phyloP scores from a whole-genome alignment of 2,113 vertebrate species.

The Salvelinus namaycush region DNA sequence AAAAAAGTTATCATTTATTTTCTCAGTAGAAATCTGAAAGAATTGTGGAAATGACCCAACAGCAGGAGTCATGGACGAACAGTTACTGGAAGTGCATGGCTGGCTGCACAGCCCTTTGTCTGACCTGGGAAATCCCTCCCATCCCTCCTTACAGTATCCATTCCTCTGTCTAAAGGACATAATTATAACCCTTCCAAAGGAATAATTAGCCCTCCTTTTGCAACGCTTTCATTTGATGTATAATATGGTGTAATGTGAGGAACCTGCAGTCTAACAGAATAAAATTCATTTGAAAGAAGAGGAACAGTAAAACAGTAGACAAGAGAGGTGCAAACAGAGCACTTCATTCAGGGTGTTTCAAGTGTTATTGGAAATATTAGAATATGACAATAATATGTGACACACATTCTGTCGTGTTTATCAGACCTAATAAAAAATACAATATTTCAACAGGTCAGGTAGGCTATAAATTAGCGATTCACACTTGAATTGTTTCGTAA shows the following conservation, averaged over 20 bases:
- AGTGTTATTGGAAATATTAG: no score
- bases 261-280: slow-evolving; percentile 61
- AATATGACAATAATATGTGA: no score
- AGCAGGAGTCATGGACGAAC: slow-evolving; percentile 30
- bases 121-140: slow-evolving; percentile 48
- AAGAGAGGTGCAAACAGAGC: slow-evolving; percentile 18
- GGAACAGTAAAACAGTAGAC: slow-evolving; percentile 43
- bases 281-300: slow-evolving; percentile 53
- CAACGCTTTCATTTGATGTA: slow-evolving; percentile 46
- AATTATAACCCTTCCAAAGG: slow-evolving; percentile 68
- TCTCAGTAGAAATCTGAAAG: neutral
- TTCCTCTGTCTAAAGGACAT: slow-evolving; percentile 59
- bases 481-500: no score
- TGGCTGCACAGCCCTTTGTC: slow-evolving; percentile 33
- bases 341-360: no score
- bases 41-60: slow-evolving; percentile 38
- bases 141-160: slow-evolving; percentile 42
- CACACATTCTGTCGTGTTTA: no score
- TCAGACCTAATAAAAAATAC: no score
- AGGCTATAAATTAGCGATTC: no score
- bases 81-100: slow-evolving; percentile 32
- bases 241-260: slow-evolving; percentile 48
- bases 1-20: no score
- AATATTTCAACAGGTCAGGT: no score
- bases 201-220: slow-evolving; percentile 65